Percentiles rank a stretch among this genome's conserved stretches.
Conservation (phyloP, 1,140 invertebrate species). For the Aphelenchoides besseyi region DNA sequence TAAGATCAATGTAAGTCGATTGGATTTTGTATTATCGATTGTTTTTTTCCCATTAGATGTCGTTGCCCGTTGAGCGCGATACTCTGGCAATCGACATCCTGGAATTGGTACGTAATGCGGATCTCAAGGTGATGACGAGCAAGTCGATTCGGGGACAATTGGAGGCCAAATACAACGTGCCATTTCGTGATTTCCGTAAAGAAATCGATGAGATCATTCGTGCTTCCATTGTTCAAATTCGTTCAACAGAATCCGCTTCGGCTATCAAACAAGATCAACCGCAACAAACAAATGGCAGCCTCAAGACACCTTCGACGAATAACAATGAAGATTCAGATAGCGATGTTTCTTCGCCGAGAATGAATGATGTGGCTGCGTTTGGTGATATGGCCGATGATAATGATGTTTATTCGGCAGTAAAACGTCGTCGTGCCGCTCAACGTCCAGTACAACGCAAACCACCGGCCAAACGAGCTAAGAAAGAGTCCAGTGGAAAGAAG, state of each 20-base stretch:
- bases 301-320: background rate
- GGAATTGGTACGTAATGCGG: background rate
- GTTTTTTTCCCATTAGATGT: slow-evolving; percentile 22
- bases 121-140: slow-evolving; percentile 26
- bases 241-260: background rate
- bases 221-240: background rate
- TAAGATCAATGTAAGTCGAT: too few relatives aligned
- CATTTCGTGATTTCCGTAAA: slow-evolving; percentile 17
- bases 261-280: background rate
- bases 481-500: background rate
- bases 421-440: slow-evolving; percentile 15
- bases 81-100: background rate
- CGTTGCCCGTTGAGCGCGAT: slow-evolving; percentile 17
- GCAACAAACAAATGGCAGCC: background rate
- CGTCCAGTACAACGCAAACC: slow-evolving; percentile 6
- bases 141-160: slow-evolving; percentile 34
- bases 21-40: background rate
- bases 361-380: background rate
- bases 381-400: slow-evolving; percentile 31
- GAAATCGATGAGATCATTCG: slow-evolving; percentile 30
- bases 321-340: background rate
- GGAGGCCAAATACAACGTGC: slow-evolving; percentile 29
- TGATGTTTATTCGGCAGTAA: background rate
- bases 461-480: background rate
- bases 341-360: background rate